Base-by-base conservation (phyloP, 2,797 vertebrate genomes). In the Onychomys leucogaster region DNA sequence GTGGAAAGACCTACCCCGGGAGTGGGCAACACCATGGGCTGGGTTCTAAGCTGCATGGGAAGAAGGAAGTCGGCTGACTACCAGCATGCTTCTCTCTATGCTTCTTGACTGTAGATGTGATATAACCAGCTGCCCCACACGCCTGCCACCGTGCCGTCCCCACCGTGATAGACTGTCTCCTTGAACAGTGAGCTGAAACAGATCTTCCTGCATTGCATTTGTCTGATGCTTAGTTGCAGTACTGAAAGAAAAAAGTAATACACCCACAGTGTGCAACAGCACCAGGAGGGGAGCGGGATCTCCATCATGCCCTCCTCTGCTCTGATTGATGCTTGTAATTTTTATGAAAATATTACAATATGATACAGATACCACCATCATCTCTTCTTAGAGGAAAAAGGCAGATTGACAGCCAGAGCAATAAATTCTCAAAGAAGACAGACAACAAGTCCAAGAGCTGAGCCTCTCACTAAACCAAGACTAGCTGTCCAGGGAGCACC, bases 291-390 rank as follows among this genome's bases (percentile, higher is more conserved):
- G 11, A 49, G 13, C 0, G 1, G 27, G 13, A 52, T 37, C 23
- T 43, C 49, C 2, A 2, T 57, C 8, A 25, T 0, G 19, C 8
- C 13, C 43, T 65, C 0, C 3, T 10, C 5, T 37, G 12, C 21
- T 73, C 80, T 21, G 9, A 29, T 55, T n/a, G 32, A 13, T 55
- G 41, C 17, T 65, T 85, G 1, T 34, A 75, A 49, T 89, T 32
- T 52, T 90, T 65, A 65, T 37, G 46, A 92, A 93, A 43, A 27
- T 59, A 49, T 37, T 57, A 11, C 25, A 52, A 52, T 21, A 34
- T 46, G 23, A 49, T 67, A 2, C 16, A 67, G 43, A 78, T 90
- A 67, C 10, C 1, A 80, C 52, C 46, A 85, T 12, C 12, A 85
- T 52, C 29, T 23, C 65, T 85, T 32, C 76, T 14, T 55, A 76